Percentiles rank a stretch among this genome's conserved stretches.
Conservation (phyloP, 2,797 vertebrate species). For the Xenentodon cancila region DNA sequence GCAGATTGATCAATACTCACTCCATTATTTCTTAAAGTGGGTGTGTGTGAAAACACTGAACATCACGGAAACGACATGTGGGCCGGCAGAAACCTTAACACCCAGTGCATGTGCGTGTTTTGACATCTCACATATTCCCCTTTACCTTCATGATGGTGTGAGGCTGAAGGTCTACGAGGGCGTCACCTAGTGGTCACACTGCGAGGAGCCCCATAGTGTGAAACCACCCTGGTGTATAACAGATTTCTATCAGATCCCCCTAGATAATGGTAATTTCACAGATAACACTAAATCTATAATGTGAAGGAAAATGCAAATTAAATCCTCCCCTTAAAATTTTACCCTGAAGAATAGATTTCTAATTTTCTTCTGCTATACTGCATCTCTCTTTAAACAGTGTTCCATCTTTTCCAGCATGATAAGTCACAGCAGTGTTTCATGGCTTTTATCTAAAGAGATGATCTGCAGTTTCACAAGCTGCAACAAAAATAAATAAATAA, state of each 20-base stretch:
- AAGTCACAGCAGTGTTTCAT: conserved; percentile 58
- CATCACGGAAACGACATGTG: neutral
- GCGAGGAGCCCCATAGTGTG: conserved; percentile 34
- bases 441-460: conserved; percentile 71
- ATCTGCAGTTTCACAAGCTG: conserved; percentile 61
- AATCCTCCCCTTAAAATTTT: conserved; percentile 65
- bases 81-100: conserved; percentile 16
- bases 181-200: conserved; percentile 80
- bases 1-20: neutral
- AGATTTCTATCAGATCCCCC: conserved; percentile 76
- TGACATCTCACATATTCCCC: conserved; percentile 20
- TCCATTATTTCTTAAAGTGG: too few relatives aligned
- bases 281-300: conserved; percentile 76
- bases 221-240: conserved; percentile 69
- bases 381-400: conserved; percentile 71
- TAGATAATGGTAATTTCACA: conserved; percentile 80
- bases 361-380: conserved; percentile 68
- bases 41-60: too few relatives aligned
- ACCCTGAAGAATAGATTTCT: conserved; percentile 78
- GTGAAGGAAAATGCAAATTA: conserved; percentile 79
- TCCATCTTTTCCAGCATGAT: conserved; percentile 71
- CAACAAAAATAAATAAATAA: conserved; percentile 11
- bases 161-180: conserved; percentile 57
- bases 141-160: conserved; percentile 24
- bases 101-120: conserved; percentile 3